Conservation (phyloP, 2,797 vertebrate species). For the Sus cebifrons region DNA sequence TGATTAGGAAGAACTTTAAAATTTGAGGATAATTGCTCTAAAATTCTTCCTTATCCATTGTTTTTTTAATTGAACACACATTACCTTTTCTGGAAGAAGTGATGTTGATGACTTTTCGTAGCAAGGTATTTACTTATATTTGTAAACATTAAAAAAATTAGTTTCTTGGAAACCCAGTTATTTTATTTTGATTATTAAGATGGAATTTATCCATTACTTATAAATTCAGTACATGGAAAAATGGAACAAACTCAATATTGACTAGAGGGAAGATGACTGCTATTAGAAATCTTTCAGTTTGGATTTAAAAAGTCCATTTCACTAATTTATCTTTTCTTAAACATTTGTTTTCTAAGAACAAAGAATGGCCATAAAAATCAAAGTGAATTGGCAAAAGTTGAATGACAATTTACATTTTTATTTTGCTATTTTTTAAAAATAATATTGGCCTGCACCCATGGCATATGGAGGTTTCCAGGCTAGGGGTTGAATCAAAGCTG, state of each 20-base stretch:
- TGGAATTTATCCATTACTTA: constrained; percentile 26
- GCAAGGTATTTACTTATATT: background rate
- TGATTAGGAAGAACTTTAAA: background rate
- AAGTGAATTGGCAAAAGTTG: background rate
- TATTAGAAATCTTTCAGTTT: constrained; percentile 43
- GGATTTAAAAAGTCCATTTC: background rate
- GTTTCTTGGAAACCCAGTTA: constrained; percentile 3
- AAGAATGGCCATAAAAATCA: background rate
- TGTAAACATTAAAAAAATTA: background rate
- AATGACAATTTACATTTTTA: background rate
- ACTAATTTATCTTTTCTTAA: constrained; percentile 43
- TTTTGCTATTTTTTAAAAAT: background rate
- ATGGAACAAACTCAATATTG: constrained; percentile 35
- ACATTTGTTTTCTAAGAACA: constrained; percentile 1
- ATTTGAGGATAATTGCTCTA: background rate
- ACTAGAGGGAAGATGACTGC: background rate
- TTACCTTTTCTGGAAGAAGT: background rate
- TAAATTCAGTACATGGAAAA: constrained; percentile 52
- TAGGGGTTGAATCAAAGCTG: too few relatives aligned
- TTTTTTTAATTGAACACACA: background rate
- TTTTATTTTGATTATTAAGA: constrained; percentile 46
- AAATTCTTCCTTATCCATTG: background rate
- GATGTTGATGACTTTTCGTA: background rate
- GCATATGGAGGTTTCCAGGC: too few relatives aligned
- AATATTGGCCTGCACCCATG: too few relatives aligned